Conservation (phyloP, 2,888 invertebrate species). For the Ditylenchus weischeri region DNA sequence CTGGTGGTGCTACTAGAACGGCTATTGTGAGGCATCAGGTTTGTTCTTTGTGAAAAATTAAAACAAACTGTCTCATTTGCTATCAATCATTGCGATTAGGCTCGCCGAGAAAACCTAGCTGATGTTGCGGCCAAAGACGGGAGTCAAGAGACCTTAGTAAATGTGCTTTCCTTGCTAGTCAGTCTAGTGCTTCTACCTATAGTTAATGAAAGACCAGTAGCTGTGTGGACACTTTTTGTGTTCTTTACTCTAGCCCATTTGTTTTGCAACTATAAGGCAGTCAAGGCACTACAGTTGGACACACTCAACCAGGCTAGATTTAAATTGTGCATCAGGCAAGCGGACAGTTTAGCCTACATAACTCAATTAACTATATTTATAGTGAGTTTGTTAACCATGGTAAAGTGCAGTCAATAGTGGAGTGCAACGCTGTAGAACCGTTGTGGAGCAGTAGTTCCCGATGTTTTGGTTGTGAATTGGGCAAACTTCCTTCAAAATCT, state of each 20-base stretch:
- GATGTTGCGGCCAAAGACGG: constrained; percentile 78
- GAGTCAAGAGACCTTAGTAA: constrained; percentile 92
- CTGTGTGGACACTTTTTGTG: constrained; percentile 70
- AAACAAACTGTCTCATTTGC: too few relatives aligned
- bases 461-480: constrained; percentile 2
- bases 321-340: constrained; percentile 20
- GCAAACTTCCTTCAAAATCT: not conserved
- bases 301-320: constrained; percentile 43
- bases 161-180: constrained; percentile 65
- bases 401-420: constrained; percentile 11
- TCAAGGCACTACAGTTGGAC: constrained; percentile 40
- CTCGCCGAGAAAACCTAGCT: constrained; percentile 81
- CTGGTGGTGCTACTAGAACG: constrained; percentile 83
- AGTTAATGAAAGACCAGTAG: constrained; percentile 41
- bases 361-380: not conserved
- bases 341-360: not conserved
- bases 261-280: constrained; percentile 72
- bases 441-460: not conserved
- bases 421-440: constrained; percentile 13
- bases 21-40: constrained; percentile 86
- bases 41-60: too few relatives aligned
- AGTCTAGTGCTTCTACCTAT: constrained; percentile 35
- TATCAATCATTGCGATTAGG: constrained; percentile 62
- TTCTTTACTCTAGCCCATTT: constrained; percentile 77
- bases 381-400: constrained; percentile 7